Evolutionary conservation across 1,140 invertebrate species (phyloP).

Genomic region (Drosophila simulans): DNA sequence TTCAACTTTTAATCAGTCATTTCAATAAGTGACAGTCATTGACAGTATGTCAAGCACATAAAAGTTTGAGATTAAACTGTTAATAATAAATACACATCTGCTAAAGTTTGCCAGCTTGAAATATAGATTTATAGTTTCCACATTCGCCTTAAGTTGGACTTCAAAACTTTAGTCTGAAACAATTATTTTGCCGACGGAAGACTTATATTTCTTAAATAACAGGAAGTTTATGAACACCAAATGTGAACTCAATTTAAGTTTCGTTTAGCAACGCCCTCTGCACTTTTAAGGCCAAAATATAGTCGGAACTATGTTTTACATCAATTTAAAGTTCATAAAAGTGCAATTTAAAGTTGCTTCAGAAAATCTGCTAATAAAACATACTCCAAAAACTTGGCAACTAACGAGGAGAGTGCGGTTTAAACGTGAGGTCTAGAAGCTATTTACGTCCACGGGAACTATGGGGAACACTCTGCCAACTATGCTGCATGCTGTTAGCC

Average conservation of each 20-base stretch:
- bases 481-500: not conserved
- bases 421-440: constrained; percentile 9
- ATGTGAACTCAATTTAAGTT: not conserved
- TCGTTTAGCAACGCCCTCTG: not conserved
- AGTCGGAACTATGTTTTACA: constrained; percentile 14
- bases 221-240: not conserved
- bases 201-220: not conserved
- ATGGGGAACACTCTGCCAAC: not conserved
- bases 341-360: constrained; percentile 16
- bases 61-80: not conserved
- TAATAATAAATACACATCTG: not conserved
- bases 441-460: not conserved
- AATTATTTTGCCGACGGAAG: not conserved
- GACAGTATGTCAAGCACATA: not conserved
- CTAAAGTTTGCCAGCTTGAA: too few relatives aligned
- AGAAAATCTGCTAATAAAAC: constrained; percentile 10
- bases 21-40: not conserved
- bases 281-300: constrained; percentile 1
- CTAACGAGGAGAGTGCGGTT: not conserved
- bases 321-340: constrained; percentile 22
- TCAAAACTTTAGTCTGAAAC: too few relatives aligned
- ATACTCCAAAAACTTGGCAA: constrained; percentile 12
- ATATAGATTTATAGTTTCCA: too few relatives aligned
- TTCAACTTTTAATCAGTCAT: not conserved
- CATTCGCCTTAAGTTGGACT: too few relatives aligned